These are phyloP conservation scores for Frankliniella intonsa DNA, from an alignment of 2,888 invertebrate genomes.

Conservation along the genomic window DNA sequence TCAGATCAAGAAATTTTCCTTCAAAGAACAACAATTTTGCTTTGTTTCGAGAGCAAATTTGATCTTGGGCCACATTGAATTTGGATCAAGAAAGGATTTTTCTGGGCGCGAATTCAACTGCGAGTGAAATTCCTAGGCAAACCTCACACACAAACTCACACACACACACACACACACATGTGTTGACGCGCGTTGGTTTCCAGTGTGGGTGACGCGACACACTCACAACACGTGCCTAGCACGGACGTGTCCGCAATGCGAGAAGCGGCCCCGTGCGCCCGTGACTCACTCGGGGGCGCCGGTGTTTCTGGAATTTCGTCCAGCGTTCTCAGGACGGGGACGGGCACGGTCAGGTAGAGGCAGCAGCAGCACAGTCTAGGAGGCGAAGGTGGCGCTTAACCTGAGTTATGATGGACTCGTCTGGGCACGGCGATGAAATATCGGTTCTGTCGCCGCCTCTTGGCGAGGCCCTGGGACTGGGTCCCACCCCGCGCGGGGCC, in stretches of 20 bases:
- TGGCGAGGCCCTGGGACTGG: too few species aligned
- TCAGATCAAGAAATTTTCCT: too few species aligned
- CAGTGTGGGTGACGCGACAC: neutral
- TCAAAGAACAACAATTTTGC: too few species aligned
- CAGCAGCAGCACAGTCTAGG: neutral
- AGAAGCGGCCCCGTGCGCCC: neutral
- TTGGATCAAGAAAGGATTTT: too few species aligned
- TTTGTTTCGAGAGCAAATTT: too few species aligned
- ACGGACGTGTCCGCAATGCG: constrained; percentile 2
- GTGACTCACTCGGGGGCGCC: neutral
- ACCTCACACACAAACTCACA: too few species aligned
- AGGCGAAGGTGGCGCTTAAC: neutral
- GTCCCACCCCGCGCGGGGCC: too few species aligned
- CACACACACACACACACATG: too few species aligned
- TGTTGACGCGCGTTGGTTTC: too few species aligned
- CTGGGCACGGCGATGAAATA: constrained; percentile 3
- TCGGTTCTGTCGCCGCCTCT: constrained; percentile 14
- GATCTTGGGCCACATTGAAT: too few species aligned
- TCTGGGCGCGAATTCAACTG: too few species aligned
- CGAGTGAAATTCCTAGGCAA: too few species aligned
- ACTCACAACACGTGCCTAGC: neutral
- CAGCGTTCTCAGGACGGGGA: neutral
- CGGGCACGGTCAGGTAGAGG: neutral
- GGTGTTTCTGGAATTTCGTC: constrained; percentile 12
- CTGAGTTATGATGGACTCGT: constrained; percentile 24